Percentiles rank a stretch among this genome's conserved stretches.
These are phyloP conservation scores for Crenichthys baileyi DNA, from an alignment of 2,797 vertebrate species.

Conservation along the genomic window DNA sequence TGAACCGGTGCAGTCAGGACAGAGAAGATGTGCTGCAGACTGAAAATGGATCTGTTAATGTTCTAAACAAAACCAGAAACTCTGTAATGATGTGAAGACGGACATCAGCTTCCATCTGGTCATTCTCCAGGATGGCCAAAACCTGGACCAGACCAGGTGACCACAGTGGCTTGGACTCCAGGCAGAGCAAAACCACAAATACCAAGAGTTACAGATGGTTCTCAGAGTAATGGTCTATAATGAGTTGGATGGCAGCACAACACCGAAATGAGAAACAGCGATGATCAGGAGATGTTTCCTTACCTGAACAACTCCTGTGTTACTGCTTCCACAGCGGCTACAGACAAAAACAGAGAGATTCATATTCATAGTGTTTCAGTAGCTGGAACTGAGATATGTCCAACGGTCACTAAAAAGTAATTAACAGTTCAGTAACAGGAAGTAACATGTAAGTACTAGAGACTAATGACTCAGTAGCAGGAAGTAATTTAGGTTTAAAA, in stretches of 20 bases:
- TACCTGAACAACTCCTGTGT: slow-evolving; percentile 97
- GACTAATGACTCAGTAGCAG: not conserved
- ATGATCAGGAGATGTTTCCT: slow-evolving; percentile 68
- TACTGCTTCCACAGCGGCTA: slow-evolving; percentile 92
- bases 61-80: no score
- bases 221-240: slow-evolving; percentile 10
- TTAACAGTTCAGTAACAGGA: not conserved
- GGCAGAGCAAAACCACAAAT: no score
- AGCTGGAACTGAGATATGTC: not conserved
- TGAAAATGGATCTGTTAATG: no score
- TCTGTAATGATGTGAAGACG: no score
- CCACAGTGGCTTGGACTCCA: no score
- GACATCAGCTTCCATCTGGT: no score
- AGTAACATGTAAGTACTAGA: not conserved
- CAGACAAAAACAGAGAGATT: slow-evolving; percentile 36
- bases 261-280: not conserved
- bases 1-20: no score
- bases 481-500: no score
- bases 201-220: slow-evolving; percentile 18
- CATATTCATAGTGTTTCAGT: not conserved
- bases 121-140: no score
- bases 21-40: no score
- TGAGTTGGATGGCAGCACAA: not conserved
- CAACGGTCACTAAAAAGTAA: no score
- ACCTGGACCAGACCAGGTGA: no score